Conservation (phyloP, 2,797 vertebrate genomes). For the Macropodus opercularis region DNA sequence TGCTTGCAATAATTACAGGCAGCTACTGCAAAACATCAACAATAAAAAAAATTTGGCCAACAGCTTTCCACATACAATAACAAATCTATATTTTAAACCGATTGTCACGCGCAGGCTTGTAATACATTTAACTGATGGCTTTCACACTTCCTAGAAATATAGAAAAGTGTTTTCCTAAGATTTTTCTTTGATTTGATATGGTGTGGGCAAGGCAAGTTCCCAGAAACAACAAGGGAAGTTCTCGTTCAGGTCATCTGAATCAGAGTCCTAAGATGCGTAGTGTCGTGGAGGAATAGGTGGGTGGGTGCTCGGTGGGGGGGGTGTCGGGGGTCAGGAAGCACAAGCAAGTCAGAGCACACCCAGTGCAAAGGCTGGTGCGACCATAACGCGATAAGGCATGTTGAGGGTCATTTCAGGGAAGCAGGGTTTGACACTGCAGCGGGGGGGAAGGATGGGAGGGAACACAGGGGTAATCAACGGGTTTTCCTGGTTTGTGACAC, state of each 20-base stretch:
- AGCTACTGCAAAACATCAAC: slow-evolving; percentile 39
- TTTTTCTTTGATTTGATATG: slow-evolving; percentile 51
- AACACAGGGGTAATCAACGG: slow-evolving; percentile 20
- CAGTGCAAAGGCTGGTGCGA: slow-evolving; percentile 25
- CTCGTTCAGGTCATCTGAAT: slow-evolving; percentile 58
- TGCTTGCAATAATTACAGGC: slow-evolving; percentile 57
- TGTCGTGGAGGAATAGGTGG: too few species aligned
- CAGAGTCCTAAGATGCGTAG: slow-evolving; percentile 31
- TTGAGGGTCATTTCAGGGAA: slow-evolving; percentile 64
- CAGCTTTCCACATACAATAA: slow-evolving; percentile 32
- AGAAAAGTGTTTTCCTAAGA: slow-evolving; percentile 48
- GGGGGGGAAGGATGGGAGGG: slow-evolving; percentile 71
- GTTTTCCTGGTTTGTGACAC: slow-evolving; percentile 63
- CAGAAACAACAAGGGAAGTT: slow-evolving; percentile 67
- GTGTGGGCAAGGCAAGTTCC: slow-evolving; percentile 39
- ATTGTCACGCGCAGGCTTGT: slow-evolving; percentile 30
- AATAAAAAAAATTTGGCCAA: slow-evolving; percentile 37
- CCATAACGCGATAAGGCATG: slow-evolving; percentile 34
- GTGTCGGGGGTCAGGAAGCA: slow-evolving; percentile 44
- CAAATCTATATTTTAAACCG: slow-evolving; percentile 35
- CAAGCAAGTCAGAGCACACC: slow-evolving; percentile 36
- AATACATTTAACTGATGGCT: slow-evolving; percentile 34
- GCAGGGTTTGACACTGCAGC: slow-evolving; percentile 22
- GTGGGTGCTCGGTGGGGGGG: neutral
- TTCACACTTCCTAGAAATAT: slow-evolving; percentile 48